Evolutionary conservation across 2,797 vertebrate genomes (phyloP), one percentile per base, ranked within the genome.

Genomic region (Hippocampus kuda): DNA sequence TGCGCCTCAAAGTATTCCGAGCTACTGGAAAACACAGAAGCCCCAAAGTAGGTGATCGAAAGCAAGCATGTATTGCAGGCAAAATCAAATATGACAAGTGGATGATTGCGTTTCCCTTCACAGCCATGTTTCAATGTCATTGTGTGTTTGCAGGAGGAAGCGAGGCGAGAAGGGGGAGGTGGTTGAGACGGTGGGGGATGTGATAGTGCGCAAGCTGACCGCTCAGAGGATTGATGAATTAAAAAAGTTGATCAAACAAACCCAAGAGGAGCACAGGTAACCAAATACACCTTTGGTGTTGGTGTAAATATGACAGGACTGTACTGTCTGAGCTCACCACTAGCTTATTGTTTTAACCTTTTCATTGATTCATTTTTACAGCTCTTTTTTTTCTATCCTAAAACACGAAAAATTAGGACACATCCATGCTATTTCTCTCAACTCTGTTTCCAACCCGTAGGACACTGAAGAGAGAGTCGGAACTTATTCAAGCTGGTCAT

Each of bases 1-100:
- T 99, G 96, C 88, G 96, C 96, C 68, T 99, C 96, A 69, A 94
- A 97, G 74, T 99, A 98, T 82, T 98, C 95, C 0, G 95, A 95
- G 79, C 94, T 98, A 74, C 88, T 98, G 82, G 95, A 98, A 83
- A 94, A 92, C 68, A 98, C 95, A 0, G 95, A 99, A 72, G 95
- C 94, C 20, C 96, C 96, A 72, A 99, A 99, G 96, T 99, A 76
- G 97, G 94, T 38, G 65, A 22, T 15, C 34, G 22, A 53, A 53
- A 34, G 1, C 49, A 11, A 54, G 51, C 69, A 65, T 1, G 27
- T 30, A 9, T 16, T 34, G 16, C 59, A 22, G 22, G 38, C 18
- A 24, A 68, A 48, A 22, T 22, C 27, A 46, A 7, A 9, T 63
- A 68, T 56, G 38, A 57, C 24, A 64, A 12, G 11, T 42, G 16